A percentile compares a stretch with the other conserved stretches of the same genome.
These are phyloP conservation scores for Leptopilina clavipes DNA, from an alignment of 1,140 invertebrate species.

Conservation along the genomic window DNA sequence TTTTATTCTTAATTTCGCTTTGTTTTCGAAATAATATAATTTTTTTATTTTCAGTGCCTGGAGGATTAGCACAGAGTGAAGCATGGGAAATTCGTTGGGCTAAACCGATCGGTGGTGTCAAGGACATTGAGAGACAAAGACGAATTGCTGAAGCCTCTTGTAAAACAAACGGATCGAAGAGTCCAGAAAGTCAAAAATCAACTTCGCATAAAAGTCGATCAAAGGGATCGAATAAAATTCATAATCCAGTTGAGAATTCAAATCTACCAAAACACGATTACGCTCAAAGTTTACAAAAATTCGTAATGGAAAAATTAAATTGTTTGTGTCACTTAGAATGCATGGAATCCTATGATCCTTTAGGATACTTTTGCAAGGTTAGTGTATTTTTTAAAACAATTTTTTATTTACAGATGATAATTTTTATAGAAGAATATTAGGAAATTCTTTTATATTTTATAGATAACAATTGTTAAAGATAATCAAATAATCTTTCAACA, in stretches of 20 bases:
- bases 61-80: constrained; percentile 57
- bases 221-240: constrained; percentile 41
- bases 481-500: constrained; percentile 47
- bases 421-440: background rate
- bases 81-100: constrained; percentile 72
- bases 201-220: constrained; percentile 20
- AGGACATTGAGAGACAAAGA: constrained; percentile 63
- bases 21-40: constrained; percentile 36
- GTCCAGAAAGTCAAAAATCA: constrained; percentile 3
- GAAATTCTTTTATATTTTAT: constrained; percentile 5
- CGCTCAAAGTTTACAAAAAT: constrained; percentile 49
- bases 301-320: constrained; percentile 56
- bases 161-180: constrained; percentile 42
- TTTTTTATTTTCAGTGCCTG: constrained; percentile 52
- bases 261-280: constrained; percentile 28
- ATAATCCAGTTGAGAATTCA: background rate
- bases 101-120: constrained; percentile 67
- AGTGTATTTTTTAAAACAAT: constrained; percentile 36
- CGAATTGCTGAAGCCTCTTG: constrained; percentile 59
- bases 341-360: constrained; percentile 47
- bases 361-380: constrained; percentile 61
- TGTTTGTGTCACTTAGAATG: constrained; percentile 59
- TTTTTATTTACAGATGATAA: background rate
- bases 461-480: constrained; percentile 54
- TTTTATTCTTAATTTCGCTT: background rate